A percentile compares a stretch with the other conserved stretches of the same genome.
phyloP scores from a whole-genome alignment of 2,888 invertebrate genomes.

The Pseudolycoriella hygida region DNA sequence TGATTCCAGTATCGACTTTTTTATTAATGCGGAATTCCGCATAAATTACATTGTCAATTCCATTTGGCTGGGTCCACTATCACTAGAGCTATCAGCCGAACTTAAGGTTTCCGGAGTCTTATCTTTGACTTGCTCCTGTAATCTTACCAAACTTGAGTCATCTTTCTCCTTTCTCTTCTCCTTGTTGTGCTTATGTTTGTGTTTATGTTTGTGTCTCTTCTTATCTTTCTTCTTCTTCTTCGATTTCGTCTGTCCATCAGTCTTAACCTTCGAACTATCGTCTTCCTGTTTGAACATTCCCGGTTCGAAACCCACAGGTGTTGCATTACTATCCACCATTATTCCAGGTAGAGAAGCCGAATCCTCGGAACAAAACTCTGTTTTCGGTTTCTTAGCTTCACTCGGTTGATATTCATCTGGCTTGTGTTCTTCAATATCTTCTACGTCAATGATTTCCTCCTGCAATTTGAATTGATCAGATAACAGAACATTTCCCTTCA shows the following conservation, averaged over 20 bases:
- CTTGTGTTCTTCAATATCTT: constrained; percentile 14
- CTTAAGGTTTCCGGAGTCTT: constrained; percentile 28
- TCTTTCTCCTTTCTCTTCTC: constrained; percentile 33
- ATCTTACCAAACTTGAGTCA: constrained; percentile 23
- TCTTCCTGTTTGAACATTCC: constrained; percentile 56
- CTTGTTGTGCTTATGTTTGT: constrained; percentile 70
- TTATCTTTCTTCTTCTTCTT: constrained; percentile 66
- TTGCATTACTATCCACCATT: constrained; percentile 38
- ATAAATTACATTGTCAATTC: neutral
- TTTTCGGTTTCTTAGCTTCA: constrained; percentile 21
- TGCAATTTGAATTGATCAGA: neutral
- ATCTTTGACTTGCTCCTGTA: constrained; percentile 20
- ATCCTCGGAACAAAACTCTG: constrained; percentile 57
- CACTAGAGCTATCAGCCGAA: constrained; percentile 28
- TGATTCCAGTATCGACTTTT: too few relatives aligned
- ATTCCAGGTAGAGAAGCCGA: constrained; percentile 62
- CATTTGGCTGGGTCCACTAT: constrained; percentile 18
- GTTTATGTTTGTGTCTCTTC: constrained; percentile 76
- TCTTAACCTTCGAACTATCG: constrained; percentile 37
- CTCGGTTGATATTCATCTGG: constrained; percentile 10
- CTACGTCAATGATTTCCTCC: constrained; percentile 15
- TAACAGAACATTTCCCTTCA: too few relatives aligned
- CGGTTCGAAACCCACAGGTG: constrained; percentile 63
- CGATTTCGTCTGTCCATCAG: constrained; percentile 31
- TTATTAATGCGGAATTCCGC: too few relatives aligned